phyloP scores from a whole-genome alignment of 2,797 vertebrate species.

The Yasuhikotakia modesta region DNA sequence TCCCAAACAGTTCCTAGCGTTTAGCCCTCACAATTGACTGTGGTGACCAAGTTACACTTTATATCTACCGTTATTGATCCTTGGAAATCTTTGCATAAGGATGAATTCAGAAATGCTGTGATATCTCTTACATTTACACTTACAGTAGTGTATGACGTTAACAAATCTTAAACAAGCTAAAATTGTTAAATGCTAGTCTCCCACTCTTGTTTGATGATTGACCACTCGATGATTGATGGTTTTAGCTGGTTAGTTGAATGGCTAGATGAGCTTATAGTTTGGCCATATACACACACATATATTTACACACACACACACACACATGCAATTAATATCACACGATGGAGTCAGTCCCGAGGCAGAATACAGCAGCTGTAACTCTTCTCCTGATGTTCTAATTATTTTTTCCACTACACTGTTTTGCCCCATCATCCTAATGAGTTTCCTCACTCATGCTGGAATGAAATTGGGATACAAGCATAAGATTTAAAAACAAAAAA shows the following conservation, averaged over 20 bases:
- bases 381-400: constrained; percentile 64
- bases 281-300: too few relatives aligned
- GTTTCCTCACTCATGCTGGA: constrained; percentile 33
- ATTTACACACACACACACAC: too few relatives aligned
- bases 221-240: too few relatives aligned
- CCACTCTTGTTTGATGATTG: too few relatives aligned
- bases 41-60: neutral
- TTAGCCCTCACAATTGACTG: neutral
- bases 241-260: neutral
- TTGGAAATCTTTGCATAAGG: neutral
- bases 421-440: constrained; percentile 53
- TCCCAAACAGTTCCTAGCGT: neutral
- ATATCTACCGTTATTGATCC: neutral
- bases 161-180: too few relatives aligned
- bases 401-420: constrained; percentile 59
- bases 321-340: constrained; percentile 54
- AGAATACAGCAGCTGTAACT: constrained; percentile 47
- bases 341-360: constrained; percentile 33
- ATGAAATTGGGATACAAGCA: neutral
- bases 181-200: too few relatives aligned
- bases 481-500: neutral
- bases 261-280: neutral
- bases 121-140: constrained; percentile 4
- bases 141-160: constrained; percentile 2
- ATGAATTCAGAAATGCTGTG: neutral